Evolutionary conservation across 2,113 vertebrate genomes (phyloP), one percentile per base, ranked within the genome.

Genomic region (Crotalus tigris): DNA sequence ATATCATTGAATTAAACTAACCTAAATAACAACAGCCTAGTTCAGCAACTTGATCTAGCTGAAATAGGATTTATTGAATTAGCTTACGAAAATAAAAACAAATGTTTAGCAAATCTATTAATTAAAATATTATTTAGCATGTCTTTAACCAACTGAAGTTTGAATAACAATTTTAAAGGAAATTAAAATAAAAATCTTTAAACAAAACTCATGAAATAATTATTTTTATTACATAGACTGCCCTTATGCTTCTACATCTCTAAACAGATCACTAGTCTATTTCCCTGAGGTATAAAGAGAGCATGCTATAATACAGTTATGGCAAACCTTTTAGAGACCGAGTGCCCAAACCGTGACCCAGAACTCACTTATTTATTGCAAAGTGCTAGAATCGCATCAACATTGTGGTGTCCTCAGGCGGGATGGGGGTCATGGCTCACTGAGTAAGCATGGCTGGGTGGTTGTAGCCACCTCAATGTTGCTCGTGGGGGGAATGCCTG

Each of bases 1-100:
- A 46, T 97, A 91, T 96, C 96, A 97, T 96, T 97, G 92, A 96
- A 96, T 97, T 96, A 97, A 93, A 87, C 92, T 96, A 96, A 97
- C 96, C 95, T 96, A 94, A 96, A 96, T 96, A 94, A 94, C 94
- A 95, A 93, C 95, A 95, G 96, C 88, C 94, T 94, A 93, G 93
- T 93, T 94, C 95, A 95, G 75, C 94, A 93, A 85, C 64, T 24
- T 7, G 94, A 92, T 90, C 9, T 44, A 94, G 54, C 8, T 0
- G 12, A 91, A 10, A 19, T 92, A 88, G 85, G 1, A 90, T 94
- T 95, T 23, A 87, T 93, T 92, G 29, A 92, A 46, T 21, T 94
- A n/a, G 75, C 12, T 93, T 88, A 75, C 88, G 39, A 44, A 51
- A 88, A 59, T 87, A 69, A 91, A 21, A 57, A 21, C 29, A 7